Base-by-base conservation (phyloP, 2,113 vertebrate genomes). In the Prionailurus viverrinus region DNA sequence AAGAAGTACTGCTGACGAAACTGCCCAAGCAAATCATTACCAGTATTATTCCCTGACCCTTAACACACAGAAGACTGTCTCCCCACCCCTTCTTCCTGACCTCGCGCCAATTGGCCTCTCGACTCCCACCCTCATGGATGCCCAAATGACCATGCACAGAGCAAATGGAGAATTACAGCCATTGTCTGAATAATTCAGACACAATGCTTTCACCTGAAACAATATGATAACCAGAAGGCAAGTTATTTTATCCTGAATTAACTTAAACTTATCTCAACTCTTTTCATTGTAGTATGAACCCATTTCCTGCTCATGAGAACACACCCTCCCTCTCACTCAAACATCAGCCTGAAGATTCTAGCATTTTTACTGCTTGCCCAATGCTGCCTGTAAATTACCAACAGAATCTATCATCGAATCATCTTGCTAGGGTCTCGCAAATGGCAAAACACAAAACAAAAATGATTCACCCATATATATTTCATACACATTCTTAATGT, bases 211-310 rank as follows among this genome's bases (percentile, higher is more conserved):
- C 51, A 92, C 58, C 45, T 82, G 55, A 92, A 92, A 85, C 88
- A 95, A 79, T 27, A 73, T 15, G 55, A 79, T 48, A 80, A 95
- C 55, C 87, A 65, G 71, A 86, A 86, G 25, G 41, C 55, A 95
- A 95, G 51, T 92, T 31, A 83, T 48, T 51, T 74, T 41, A 83
- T 25, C 58, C 39, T 16, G 66, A 81, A 69, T 69, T 80, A 84
- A 78, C 69, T 45, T 48, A 33, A 94, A 74, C 81, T 45, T 86
- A 86, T 36, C 6, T 73, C 53, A 84, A 81, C 68, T 65, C 36
- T 80, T 68, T 71, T 82, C 36, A 29, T 33, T 48, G 18, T 45
- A 5, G 82, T 39, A 36, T 83, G 51, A 86, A 16, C 29, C 55
- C 61, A 29, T 89, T 78, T 91, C 51, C 83, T 89, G 36, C 19